Evolutionary conservation across 2,797 vertebrate genomes (phyloP).

Genomic region (Glyptemys insculpta): DNA sequence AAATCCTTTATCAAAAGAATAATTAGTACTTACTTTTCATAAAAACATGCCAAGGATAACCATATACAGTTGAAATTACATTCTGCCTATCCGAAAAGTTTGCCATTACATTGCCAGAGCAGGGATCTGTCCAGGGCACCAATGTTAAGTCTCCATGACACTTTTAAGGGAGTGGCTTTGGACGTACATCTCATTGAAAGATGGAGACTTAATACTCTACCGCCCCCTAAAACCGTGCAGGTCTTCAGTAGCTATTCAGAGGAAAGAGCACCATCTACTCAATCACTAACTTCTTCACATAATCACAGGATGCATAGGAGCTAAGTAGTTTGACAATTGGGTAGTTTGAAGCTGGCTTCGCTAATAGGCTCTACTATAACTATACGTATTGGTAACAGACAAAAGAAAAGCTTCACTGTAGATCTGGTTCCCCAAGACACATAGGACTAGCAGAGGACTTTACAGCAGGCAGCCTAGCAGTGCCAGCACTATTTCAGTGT

Average conservation of each 20-base stretch:
- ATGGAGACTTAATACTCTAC: background rate
- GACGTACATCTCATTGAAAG: background rate
- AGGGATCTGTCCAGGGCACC: background rate
- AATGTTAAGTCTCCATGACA: accelerated
- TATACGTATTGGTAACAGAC: accelerated
- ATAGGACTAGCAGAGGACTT: accelerated
- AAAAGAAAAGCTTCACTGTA: background rate
- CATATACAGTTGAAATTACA: background rate
- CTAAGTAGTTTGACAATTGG: too few relatives aligned
- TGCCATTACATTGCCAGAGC: background rate
- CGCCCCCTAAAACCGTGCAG: background rate
- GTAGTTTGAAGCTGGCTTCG: background rate
- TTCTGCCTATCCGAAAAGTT: background rate
- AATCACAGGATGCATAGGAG: background rate
- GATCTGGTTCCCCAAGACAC: background rate
- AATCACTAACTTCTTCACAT: background rate
- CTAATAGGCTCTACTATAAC: background rate
- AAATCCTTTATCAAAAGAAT: background rate
- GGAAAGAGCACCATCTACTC: background rate
- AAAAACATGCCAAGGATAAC: background rate
- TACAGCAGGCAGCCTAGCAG: background rate
- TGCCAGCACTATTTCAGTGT: background rate
- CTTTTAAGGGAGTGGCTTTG: background rate
- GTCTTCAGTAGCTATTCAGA: background rate
- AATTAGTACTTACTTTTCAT: background rate